phyloP scores from a whole-genome alignment of 2,888 invertebrate genomes.

The Plebejus anna region DNA sequence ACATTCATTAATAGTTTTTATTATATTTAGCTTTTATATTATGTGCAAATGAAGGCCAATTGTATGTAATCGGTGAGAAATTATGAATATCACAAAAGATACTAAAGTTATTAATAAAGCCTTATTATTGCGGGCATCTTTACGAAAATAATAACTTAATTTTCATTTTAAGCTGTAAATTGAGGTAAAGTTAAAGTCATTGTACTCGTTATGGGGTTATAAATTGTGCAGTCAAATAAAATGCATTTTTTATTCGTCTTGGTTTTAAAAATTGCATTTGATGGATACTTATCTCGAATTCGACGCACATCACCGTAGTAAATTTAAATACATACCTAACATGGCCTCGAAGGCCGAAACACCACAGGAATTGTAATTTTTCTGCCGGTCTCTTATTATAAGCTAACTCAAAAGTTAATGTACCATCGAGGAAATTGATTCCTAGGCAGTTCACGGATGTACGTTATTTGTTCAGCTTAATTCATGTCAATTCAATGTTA shows the following conservation, averaged over 20 bases:
- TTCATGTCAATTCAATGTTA: no score
- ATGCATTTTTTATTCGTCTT: neutral
- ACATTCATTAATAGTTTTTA: neutral
- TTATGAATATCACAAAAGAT: neutral
- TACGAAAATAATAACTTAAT: neutral
- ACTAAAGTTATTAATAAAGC: neutral
- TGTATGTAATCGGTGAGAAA: neutral
- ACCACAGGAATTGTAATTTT: neutral
- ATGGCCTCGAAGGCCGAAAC: neutral
- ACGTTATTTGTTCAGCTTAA: no score
- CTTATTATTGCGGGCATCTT: neutral
- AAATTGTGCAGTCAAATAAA: conserved; percentile 9
- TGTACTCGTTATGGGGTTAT: conserved; percentile 15
- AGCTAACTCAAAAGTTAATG: no score
- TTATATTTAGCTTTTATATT: neutral
- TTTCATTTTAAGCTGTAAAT: neutral
- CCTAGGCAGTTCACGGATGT: no score
- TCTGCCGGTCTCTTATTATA: neutral
- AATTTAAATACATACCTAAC: neutral
- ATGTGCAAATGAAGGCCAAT: neutral
- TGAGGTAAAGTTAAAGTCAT: neutral
- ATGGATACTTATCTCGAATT: neutral
- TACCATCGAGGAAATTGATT: no score
- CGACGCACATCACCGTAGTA: neutral
- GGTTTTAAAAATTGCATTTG: neutral